These are phyloP conservation scores for Megamerina dolium DNA, from an alignment of 2,888 invertebrate genomes.

Conservation along the genomic window DNA sequence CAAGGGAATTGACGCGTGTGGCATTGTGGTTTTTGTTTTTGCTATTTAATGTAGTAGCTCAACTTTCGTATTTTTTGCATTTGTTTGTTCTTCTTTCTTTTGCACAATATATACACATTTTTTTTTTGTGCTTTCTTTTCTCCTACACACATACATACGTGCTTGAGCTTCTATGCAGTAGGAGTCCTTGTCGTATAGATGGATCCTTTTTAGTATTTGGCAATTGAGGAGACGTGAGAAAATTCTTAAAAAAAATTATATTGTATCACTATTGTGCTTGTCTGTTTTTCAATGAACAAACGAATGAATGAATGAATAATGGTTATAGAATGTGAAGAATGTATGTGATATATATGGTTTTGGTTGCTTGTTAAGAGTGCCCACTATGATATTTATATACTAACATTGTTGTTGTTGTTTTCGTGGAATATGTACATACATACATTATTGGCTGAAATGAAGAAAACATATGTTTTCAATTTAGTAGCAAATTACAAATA, in stretches of 20 bases:
- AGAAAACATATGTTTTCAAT: constrained; percentile 34
- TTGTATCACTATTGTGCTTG: no score
- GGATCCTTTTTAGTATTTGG: no score
- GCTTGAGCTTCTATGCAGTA: not conserved
- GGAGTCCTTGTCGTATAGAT: constrained; percentile 1
- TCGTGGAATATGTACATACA: constrained; percentile 12
- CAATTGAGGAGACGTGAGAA: constrained; percentile 34
- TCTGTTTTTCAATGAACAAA: no score
- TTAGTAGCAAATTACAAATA: constrained; percentile 36
- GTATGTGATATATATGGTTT: no score
- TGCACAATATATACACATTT: no score
- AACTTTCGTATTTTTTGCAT: constrained; percentile 7
- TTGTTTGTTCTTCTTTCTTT: constrained; percentile 3
- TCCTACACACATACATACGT: constrained; percentile 2
- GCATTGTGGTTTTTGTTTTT: constrained; percentile 26
- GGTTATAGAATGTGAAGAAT: no score
- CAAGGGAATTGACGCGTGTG: constrained; percentile 26
- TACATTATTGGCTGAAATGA: no score
- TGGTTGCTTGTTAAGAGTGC: no score
- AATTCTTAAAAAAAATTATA: no score
- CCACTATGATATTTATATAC: constrained; percentile 5
- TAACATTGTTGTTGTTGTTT: constrained; percentile 3
- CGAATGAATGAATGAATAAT: no score
- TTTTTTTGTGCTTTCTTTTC: constrained; percentile 1
- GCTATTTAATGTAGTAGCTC: constrained; percentile 10